These are phyloP conservation scores for Nipponia nippon DNA, from an alignment of 2,113 vertebrate species.

Conservation along the genomic window DNA sequence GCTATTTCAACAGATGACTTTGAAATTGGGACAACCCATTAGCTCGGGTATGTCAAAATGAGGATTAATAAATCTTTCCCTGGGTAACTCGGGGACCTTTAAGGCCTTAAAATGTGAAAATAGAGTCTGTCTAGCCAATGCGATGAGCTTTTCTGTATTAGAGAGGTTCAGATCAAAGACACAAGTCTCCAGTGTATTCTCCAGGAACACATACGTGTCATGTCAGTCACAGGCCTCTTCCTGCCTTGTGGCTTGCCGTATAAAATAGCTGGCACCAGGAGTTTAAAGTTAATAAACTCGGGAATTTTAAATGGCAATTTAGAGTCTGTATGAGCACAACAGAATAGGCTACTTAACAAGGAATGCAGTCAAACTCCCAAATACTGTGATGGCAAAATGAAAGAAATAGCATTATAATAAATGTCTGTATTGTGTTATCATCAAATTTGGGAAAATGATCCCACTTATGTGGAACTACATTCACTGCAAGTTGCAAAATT, in stretches of 20 bases:
- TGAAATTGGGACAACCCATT: background rate
- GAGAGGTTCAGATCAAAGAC: background rate
- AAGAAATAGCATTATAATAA: background rate
- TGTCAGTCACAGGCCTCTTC: background rate
- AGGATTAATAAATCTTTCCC: background rate
- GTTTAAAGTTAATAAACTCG: background rate
- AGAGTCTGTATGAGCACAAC: background rate
- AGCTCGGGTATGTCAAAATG: background rate
- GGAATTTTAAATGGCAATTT: background rate
- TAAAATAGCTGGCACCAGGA: background rate
- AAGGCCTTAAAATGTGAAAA: background rate
- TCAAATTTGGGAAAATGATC: background rate
- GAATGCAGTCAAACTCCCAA: background rate
- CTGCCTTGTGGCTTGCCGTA: background rate
- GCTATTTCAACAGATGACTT: background rate
- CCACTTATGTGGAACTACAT: background rate
- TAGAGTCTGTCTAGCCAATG: background rate
- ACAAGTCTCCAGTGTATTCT: background rate
- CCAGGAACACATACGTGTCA: background rate
- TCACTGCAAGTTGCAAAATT: background rate
- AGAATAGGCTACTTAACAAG: background rate
- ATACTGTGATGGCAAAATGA: background rate
- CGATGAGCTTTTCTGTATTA: background rate
- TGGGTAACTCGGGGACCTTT: background rate
- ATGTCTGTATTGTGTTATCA: background rate